Evolutionary conservation across 2,113 vertebrate genomes (phyloP).

Genomic region (Alouatta palliata): DNA sequence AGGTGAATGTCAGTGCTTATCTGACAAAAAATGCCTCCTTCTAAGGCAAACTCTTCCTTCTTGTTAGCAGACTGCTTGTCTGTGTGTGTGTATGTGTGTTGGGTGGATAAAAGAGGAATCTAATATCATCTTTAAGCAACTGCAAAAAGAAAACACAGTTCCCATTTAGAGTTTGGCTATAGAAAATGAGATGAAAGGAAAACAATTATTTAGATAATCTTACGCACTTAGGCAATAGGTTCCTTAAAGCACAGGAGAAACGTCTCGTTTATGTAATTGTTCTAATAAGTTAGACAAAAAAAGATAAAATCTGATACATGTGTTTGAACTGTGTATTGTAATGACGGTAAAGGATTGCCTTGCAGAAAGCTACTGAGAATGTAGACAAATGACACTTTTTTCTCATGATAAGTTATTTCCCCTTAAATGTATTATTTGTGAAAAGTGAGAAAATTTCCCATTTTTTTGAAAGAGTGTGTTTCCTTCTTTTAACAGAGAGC

Average conservation of each 20-base stretch:
- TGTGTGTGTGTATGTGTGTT: neutral
- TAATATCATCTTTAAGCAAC: no score
- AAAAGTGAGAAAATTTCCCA: neutral
- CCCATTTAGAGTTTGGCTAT: neutral
- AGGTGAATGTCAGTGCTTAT: neutral
- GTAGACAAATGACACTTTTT: neutral
- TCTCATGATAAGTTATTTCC: neutral
- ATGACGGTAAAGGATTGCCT: neutral
- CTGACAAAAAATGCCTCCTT: neutral
- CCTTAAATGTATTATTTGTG: neutral
- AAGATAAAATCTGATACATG: neutral
- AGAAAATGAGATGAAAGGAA: neutral
- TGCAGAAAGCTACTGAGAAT: neutral
- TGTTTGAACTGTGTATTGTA: neutral
- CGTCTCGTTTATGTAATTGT: neutral
- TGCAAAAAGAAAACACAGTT: neutral
- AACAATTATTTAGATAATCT: neutral
- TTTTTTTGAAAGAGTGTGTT: constrained; percentile 6
- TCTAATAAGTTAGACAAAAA: neutral
- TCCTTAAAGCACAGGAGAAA: neutral
- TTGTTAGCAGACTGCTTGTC: neutral
- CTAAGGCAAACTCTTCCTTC: neutral
- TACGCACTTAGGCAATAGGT: neutral
- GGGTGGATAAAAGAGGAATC: neutral
- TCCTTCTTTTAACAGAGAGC: neutral